Evolutionary conservation across 2,113 vertebrate species (phyloP), one percentile per base, ranked within the genome.

Genomic region (Calyptomena viridis): DNA sequence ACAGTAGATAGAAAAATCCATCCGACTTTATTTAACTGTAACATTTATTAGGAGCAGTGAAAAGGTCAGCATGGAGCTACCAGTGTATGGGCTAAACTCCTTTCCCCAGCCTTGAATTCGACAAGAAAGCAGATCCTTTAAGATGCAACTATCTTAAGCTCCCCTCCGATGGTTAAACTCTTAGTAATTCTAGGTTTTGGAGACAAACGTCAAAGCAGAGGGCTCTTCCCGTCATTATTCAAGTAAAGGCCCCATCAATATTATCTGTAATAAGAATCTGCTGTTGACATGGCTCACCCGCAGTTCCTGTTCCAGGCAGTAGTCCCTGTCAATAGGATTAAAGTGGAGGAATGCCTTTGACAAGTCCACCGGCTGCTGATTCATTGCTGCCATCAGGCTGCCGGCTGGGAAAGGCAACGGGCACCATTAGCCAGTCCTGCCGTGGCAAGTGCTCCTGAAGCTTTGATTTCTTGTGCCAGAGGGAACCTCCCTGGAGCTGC

Each of bases 191-290:
- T 91, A 92, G 96, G 97, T 96, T 97, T 97, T 97, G 97, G 97
- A 98, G 97, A 95, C 96, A 96, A 96, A 97, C 89, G 96, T 97
- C 96, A 97, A 97, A 98, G 97, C 97, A 96, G 92, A 97, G 94
- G 97, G 95, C 92, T 96, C 96, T 96, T 97, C 95, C 96, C 97
- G 97, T 97, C 96, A 97, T 97, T 97, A 97, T 97, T 96, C 96
- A 97, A 96, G 97, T 93, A 97, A 96, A 97, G 96, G 96, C 97
- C 96, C 96, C 96, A 95, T 97, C 96, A 96, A 97, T 97, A 97
- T 97, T 98, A 98, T 98, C 97, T 97, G 96, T 97, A 98, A 98
- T 97, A 97, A 97, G 96, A 97, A 98, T 98, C 97, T 98, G 95
- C 96, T 97, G 97, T 97, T 98, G 97, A 97, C 97, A 97, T 90